Percentiles rank a stretch among this genome's conserved stretches.
Conservation (phyloP, 2,888 invertebrate genomes). For the Eupsilia transversa region DNA sequence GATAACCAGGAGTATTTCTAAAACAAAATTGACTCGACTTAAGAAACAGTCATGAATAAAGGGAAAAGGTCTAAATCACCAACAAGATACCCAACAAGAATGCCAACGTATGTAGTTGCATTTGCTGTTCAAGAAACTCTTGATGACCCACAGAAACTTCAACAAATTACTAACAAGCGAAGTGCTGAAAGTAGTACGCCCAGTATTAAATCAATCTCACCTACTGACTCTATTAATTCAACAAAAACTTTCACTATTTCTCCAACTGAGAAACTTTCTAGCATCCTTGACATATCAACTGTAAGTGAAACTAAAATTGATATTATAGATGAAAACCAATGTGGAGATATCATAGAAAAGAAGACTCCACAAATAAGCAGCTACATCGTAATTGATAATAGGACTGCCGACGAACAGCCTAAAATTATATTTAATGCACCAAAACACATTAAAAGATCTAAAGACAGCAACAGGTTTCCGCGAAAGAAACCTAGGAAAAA, state of each 20-base stretch:
- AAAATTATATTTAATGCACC: conserved; percentile 67
- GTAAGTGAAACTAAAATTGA: conserved; percentile 58
- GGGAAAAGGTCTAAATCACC: conserved; percentile 57
- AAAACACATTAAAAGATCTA: conserved; percentile 55
- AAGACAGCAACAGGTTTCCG: conserved; percentile 50
- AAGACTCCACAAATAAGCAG: conserved; percentile 43
- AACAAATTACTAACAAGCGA: conserved; percentile 67
- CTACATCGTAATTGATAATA: conserved; percentile 50
- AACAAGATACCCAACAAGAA: conserved; percentile 60
- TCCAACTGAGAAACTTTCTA: conserved; percentile 46
- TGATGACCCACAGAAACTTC: conserved; percentile 67
- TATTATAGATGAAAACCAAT: conserved; percentile 58
- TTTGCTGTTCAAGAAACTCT: conserved; percentile 73
- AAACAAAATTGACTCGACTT: conserved; percentile 62
- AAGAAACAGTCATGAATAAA: conserved; percentile 42
- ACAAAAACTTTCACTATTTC: conserved; percentile 64
- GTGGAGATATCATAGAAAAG: conserved; percentile 51
- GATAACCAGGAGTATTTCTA: conserved; percentile 43
- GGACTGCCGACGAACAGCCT: conserved; percentile 52
- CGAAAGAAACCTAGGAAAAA: conserved; percentile 65
- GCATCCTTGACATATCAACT: conserved; percentile 35
- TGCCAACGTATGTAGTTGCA: conserved; percentile 71
- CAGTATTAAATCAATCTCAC: conserved; percentile 61
- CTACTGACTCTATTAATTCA: conserved; percentile 58
- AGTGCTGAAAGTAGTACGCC: conserved; percentile 62